A percentile compares a stretch with the other conserved stretches of the same genome.
Evolutionary conservation across 2,888 invertebrate genomes (phyloP).

Genomic region (Crepidodera aurea): DNA sequence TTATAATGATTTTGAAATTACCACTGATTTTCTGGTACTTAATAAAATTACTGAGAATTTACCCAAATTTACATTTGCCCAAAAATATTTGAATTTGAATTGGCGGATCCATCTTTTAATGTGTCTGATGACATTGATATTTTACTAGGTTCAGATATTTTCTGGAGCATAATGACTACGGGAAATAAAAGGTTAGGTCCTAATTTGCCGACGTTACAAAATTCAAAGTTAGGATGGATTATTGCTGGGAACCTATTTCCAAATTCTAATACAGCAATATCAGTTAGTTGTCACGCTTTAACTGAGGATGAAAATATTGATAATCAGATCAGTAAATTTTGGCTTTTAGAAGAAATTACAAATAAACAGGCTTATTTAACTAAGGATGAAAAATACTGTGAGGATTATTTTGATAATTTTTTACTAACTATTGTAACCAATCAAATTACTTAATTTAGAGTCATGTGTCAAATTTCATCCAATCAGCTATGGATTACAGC

Average conservation of each 20-base stretch:
- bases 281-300: background rate
- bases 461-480: too few relatives aligned
- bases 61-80: background rate
- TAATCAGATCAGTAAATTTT: constrained; percentile 13
- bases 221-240: constrained; percentile 24
- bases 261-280: background rate
- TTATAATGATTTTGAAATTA: too few relatives aligned
- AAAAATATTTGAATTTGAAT: background rate
- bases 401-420: constrained; percentile 33
- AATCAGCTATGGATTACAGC: too few relatives aligned
- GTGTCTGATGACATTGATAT: constrained; percentile 20
- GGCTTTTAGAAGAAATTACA: constrained; percentile 17
- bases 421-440: too few relatives aligned
- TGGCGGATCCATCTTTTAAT: constrained; percentile 33
- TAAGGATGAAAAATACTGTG: constrained; percentile 30
- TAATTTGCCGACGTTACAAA: constrained; percentile 18
- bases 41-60: background rate
- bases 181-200: constrained; percentile 18
- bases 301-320: constrained; percentile 3
- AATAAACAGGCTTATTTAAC: background rate
- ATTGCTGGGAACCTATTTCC: constrained; percentile 15
- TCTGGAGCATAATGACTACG: constrained; percentile 22
- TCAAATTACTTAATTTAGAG: too few relatives aligned
- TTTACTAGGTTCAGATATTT: constrained; percentile 24
- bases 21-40: background rate